Evolutionary conservation across 2,888 invertebrate genomes (phyloP).

Genomic region (Parasteatoda lunata): DNA sequence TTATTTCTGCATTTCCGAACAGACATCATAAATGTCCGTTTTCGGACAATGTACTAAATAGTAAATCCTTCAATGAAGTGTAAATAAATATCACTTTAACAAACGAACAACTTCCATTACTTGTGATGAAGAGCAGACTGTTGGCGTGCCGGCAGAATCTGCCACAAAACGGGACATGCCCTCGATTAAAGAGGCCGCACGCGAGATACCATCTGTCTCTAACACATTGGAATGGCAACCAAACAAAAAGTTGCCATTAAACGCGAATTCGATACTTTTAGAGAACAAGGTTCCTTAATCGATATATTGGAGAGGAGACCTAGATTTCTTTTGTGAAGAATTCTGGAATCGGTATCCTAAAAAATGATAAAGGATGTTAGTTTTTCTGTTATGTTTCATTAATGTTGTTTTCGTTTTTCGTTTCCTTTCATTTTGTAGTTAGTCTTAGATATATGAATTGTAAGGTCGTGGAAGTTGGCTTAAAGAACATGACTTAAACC

Average conservation of each 20-base stretch:
- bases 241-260: neutral
- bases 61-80: slow-evolving; percentile 3
- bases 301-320: too few species aligned
- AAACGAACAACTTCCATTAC: slow-evolving; percentile 15
- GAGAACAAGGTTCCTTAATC: neutral
- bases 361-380: too few species aligned
- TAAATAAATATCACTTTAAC: slow-evolving; percentile 31
- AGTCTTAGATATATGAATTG: too few species aligned
- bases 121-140: slow-evolving; percentile 6
- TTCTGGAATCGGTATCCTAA: too few species aligned
- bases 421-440: too few species aligned
- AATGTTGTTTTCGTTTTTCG: too few species aligned
- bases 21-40: neutral
- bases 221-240: neutral
- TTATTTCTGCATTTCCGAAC: neutral
- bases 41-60: neutral
- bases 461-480: too few species aligned
- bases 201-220: slow-evolving; percentile 3
- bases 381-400: too few species aligned
- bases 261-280: slow-evolving; percentile 22
- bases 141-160: slow-evolving; percentile 23
- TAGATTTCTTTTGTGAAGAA: too few species aligned
- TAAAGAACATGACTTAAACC: too few species aligned
- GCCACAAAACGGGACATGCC: slow-evolving; percentile 26
- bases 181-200: slow-evolving; percentile 47